Evolutionary conservation across 2,113 vertebrate species (phyloP).

Genomic region (Larimichthys crocea): DNA sequence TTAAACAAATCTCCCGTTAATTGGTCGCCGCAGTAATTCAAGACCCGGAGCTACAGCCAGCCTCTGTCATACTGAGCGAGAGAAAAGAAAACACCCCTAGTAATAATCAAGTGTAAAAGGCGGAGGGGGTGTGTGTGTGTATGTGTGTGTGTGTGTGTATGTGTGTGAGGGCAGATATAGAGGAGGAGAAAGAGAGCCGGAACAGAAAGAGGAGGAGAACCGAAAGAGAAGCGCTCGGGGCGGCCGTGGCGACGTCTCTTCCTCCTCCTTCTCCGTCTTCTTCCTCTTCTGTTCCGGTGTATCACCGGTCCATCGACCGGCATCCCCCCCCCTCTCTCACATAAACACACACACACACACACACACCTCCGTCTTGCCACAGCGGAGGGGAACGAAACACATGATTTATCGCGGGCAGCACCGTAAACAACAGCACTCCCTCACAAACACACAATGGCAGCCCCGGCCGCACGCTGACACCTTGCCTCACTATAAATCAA

Average conservation of each 20-base stretch:
- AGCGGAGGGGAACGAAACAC: constrained; percentile 65
- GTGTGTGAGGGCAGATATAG: constrained; percentile 27
- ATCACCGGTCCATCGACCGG: constrained; percentile 88
- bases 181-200: constrained; percentile 22
- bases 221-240: constrained; percentile 6
- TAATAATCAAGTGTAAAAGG: constrained; percentile 86
- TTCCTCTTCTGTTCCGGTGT: constrained; percentile 76
- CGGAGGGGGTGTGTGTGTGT: constrained; percentile 27
- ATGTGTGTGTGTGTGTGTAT: constrained; percentile 12
- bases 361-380: constrained; percentile 39
- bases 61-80: constrained; percentile 86
- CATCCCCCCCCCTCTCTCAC: constrained; percentile 73
- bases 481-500: constrained; percentile 97
- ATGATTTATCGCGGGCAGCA: constrained; percentile 93
- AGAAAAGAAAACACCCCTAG: constrained; percentile 77
- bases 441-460: constrained; percentile 94
- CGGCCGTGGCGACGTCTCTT: constrained; percentile 19
- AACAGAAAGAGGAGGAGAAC: constrained; percentile 31
- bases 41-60: constrained; percentile 87
- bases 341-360: too few relatives aligned
- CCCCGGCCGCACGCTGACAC: constrained; percentile 90
- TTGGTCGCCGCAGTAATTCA: constrained; percentile 93
- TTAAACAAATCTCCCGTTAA: constrained; percentile 95
- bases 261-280: constrained; percentile 31
- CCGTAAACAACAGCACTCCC: constrained; percentile 96